phyloP scores from a whole-genome alignment of 1,140 invertebrate genomes.

The Drosophila kohkoa region DNA sequence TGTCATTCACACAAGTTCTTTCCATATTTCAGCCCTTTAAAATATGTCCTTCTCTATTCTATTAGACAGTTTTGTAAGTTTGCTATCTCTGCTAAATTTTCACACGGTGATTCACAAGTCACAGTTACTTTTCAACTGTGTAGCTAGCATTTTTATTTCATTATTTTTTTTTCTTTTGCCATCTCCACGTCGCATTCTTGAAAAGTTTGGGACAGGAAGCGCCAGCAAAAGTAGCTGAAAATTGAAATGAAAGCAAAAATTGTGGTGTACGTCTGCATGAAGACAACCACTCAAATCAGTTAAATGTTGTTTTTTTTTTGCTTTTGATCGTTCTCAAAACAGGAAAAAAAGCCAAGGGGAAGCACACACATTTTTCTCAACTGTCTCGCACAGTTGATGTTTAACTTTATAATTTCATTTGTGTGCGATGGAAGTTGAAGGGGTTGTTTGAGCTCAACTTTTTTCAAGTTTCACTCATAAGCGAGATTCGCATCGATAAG shows the following conservation, averaged over 20 bases:
- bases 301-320: constrained; percentile 36
- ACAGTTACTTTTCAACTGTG: constrained; percentile 32
- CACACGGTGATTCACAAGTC: constrained; percentile 38
- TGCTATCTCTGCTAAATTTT: constrained; percentile 34
- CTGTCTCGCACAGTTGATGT: constrained; percentile 40
- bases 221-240: constrained; percentile 28
- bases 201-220: constrained; percentile 33
- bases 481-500: constrained; percentile 32
- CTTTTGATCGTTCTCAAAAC: constrained; percentile 1
- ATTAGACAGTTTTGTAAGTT: constrained; percentile 20
- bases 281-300: constrained; percentile 37
- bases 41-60: background rate
- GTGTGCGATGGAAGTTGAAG: constrained; percentile 11
- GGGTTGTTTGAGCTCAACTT: constrained; percentile 44
- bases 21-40: background rate
- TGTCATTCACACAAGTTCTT: background rate
- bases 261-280: constrained; percentile 12
- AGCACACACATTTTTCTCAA: constrained; percentile 23
- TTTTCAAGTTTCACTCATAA: constrained; percentile 43
- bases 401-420: constrained; percentile 77
- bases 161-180: constrained; percentile 3
- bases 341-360: background rate
- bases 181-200: constrained; percentile 9
- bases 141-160: background rate
- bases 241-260: constrained; percentile 46